A percentile compares a stretch with the other conserved stretches of the same genome.
Evolutionary conservation across 2,797 vertebrate genomes (phyloP).

Genomic region (Lutjanus argentimaculatus): DNA sequence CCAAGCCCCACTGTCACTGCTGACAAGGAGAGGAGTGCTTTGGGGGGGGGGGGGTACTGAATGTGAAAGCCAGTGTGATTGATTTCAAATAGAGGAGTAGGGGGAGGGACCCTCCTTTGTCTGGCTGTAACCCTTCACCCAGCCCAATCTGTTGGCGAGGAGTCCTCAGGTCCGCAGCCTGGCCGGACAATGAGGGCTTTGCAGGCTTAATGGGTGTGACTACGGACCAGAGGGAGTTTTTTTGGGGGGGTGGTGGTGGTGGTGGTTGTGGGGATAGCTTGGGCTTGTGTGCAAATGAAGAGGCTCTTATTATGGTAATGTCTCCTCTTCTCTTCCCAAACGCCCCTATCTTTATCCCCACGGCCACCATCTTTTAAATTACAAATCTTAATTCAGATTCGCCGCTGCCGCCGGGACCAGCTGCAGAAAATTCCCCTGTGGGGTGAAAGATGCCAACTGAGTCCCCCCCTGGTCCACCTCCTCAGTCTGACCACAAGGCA

Average conservation of each 20-base stretch:
- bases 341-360: conserved; percentile 81
- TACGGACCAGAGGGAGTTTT: conserved; percentile 63
- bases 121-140: conserved; percentile 84
- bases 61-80: conserved; percentile 84
- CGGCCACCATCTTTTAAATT: conserved; percentile 83
- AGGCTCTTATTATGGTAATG: conserved; percentile 88
- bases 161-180: conserved; percentile 76
- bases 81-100: conserved; percentile 83
- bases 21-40: conserved; percentile 49
- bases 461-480: conserved; percentile 20
- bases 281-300: conserved; percentile 88
- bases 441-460: conserved; percentile 41
- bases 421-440: conserved; percentile 59
- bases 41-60: conserved; percentile 60
- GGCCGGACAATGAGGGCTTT: conserved; percentile 84
- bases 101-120: conserved; percentile 80
- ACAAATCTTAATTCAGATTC: conserved; percentile 84
- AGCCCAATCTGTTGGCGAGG: conserved; percentile 75
- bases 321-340: conserved; percentile 69
- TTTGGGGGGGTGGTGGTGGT: conserved; percentile 28
- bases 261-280: conserved; percentile 60
- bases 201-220: conserved; percentile 85
- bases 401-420: conserved; percentile 51
- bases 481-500: conserved; percentile 24
- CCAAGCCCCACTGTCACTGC: conserved; percentile 72